Evolutionary conservation across 2,888 invertebrate genomes (phyloP).

Genomic region (Tinea pellionella): DNA sequence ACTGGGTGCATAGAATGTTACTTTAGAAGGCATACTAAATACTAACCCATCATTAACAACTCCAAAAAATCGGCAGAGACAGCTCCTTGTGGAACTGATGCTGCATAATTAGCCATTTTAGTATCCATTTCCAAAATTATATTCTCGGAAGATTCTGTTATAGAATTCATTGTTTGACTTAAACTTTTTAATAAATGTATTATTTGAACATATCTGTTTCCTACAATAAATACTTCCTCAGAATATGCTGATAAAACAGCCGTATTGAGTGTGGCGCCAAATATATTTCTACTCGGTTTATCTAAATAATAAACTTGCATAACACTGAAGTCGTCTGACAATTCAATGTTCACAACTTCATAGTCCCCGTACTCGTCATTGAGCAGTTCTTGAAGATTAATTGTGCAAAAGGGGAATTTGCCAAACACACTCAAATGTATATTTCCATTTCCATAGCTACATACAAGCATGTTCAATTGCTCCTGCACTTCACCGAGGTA

Average conservation of each 20-base stretch:
- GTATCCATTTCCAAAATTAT: slow-evolving; percentile 94
- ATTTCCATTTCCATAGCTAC: slow-evolving; percentile 81
- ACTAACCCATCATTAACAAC: slow-evolving; percentile 82
- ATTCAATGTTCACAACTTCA: slow-evolving; percentile 72
- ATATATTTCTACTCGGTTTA: slow-evolving; percentile 52
- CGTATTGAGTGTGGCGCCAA: slow-evolving; percentile 64
- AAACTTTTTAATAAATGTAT: slow-evolving; percentile 76
- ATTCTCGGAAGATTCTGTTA: slow-evolving; percentile 94
- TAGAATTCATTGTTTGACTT: slow-evolving; percentile 81
- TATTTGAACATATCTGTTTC: slow-evolving; percentile 80
- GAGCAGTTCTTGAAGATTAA: slow-evolving; percentile 70
- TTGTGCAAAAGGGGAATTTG: slow-evolving; percentile 81
- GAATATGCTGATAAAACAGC: slow-evolving; percentile 74
- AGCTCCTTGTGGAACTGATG: slow-evolving; percentile 81
- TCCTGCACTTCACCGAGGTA: slow-evolving; percentile 72
- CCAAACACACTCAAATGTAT: slow-evolving; percentile 86
- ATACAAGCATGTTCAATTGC: slow-evolving; percentile 80
- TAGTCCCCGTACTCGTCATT: slow-evolving; percentile 68
- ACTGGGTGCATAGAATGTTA: no score
- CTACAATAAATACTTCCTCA: slow-evolving; percentile 77
- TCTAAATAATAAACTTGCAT: slow-evolving; percentile 74
- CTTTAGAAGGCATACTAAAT: slow-evolving; percentile 17
- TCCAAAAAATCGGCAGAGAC: slow-evolving; percentile 93
- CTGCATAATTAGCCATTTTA: slow-evolving; percentile 89
- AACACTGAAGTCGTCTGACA: slow-evolving; percentile 78